Evolutionary conservation across 1,140 invertebrate genomes (phyloP).

Genomic region (Bradysia coprophila): DNA sequence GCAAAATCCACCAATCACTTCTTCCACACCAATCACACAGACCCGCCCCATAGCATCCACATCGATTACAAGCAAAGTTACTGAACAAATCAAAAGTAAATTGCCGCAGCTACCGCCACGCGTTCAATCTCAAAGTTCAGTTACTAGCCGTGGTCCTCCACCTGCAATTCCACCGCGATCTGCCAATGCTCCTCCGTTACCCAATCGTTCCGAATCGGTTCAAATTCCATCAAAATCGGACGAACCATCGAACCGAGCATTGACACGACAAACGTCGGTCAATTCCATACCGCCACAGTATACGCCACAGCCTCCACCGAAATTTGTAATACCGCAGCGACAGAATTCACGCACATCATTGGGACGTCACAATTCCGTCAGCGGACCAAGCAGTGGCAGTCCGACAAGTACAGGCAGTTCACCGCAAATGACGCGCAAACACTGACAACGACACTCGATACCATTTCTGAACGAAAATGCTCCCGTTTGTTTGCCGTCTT

Average conservation of each 20-base stretch:
- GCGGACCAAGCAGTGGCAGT: slow-evolving; percentile 1
- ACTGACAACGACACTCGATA: slow-evolving; percentile 24
- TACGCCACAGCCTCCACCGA: slow-evolving; percentile 27
- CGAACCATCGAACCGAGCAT: slow-evolving; percentile 1
- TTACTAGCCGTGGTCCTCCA: slow-evolving; percentile 22
- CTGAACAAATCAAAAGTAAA: neutral
- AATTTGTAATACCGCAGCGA: slow-evolving; percentile 35
- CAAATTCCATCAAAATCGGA: slow-evolving; percentile 9
- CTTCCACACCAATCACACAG: neutral
- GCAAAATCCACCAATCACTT: slow-evolving; percentile 7
- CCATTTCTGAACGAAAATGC: slow-evolving; percentile 13
- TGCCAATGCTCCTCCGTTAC: slow-evolving; percentile 11
- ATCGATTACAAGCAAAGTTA: neutral
- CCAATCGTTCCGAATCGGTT: slow-evolving; percentile 14
- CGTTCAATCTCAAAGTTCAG: slow-evolving; percentile 14
- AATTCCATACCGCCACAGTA: slow-evolving; percentile 22
- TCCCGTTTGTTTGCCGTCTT: slow-evolving; percentile 2
- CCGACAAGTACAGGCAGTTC: slow-evolving; percentile 8
- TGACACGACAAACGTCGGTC: slow-evolving; percentile 17
- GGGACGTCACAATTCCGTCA: neutral
- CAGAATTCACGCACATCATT: slow-evolving; percentile 7
- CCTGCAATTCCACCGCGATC: slow-evolving; percentile 25
- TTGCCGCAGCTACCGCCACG: slow-evolving; percentile 14
- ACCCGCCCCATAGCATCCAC: neutral
- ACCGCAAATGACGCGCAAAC: slow-evolving; percentile 16